Conservation (phyloP, 1,140 invertebrate species). For the Drosophila navojoa region DNA sequence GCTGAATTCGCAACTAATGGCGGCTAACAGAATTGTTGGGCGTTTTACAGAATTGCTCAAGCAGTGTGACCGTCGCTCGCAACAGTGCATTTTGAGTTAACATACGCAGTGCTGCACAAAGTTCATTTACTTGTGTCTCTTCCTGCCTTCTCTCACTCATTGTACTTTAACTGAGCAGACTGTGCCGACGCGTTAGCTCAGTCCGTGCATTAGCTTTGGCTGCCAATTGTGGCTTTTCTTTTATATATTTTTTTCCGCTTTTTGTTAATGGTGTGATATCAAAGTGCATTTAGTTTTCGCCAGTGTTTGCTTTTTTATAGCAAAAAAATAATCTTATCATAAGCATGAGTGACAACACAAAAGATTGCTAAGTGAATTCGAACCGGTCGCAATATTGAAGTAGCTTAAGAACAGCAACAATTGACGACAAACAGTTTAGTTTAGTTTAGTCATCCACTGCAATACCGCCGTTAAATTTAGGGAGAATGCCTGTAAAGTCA, state of each 20-base stretch:
- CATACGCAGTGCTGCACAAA: neutral
- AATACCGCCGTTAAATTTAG: neutral
- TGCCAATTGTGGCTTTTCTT: neutral
- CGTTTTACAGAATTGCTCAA: slow-evolving; percentile 5
- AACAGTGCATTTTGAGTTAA: slow-evolving; percentile 10
- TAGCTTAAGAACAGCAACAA: neutral
- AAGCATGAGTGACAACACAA: slow-evolving; percentile 58
- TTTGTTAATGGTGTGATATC: slow-evolving; percentile 16
- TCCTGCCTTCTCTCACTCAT: slow-evolving; percentile 11
- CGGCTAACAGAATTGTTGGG: neutral
- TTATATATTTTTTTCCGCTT: slow-evolving; percentile 1
- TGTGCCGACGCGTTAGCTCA: slow-evolving; percentile 20
- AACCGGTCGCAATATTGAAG: slow-evolving; percentile 11
- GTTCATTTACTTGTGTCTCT: neutral
- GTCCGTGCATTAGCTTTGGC: slow-evolving; percentile 6
- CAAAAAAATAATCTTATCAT: slow-evolving; percentile 67
- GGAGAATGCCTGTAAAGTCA: slow-evolving; percentile 60
- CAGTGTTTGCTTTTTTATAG: slow-evolving; percentile 34
- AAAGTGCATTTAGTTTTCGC: slow-evolving; percentile 23
- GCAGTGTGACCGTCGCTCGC: neutral
- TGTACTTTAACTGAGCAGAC: slow-evolving; percentile 11
- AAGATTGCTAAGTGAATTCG: slow-evolving; percentile 46
- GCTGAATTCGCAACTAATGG: neutral
- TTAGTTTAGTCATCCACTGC: slow-evolving; percentile 7
- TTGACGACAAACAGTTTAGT: neutral